Evolutionary conservation across 2,888 invertebrate species (phyloP), one percentile per base, ranked within the genome.

Genomic region (Tupiocoris notatus): DNA sequence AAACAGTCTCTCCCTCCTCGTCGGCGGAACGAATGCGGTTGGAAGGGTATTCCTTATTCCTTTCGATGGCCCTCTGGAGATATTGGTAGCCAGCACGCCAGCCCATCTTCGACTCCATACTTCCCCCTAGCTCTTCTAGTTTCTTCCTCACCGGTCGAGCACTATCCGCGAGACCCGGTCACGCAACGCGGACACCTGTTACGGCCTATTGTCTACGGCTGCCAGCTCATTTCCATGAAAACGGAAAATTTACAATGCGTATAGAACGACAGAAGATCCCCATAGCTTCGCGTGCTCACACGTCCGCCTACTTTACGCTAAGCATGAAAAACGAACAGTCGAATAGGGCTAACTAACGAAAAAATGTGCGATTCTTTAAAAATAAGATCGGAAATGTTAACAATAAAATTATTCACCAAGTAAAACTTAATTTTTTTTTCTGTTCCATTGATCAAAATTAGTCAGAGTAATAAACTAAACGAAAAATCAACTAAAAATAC

Each of bases 131-230:
- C 39, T 12, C 12, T 12, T 39, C 39, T 3, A 39, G 39, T 39
- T 39, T n/a, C n/a, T 39, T 39, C 39, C 12, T 39, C 39, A 7
- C 12, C 39, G 39, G 39, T 39, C 39, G 39, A 39, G 39, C 39
- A 39, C 39, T 39, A 39, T 21, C 20, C n/a, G 54, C 57, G 1
- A 1, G 21, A 17, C 12, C 59, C 59, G 70, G 70, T 70, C 70
- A 70, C 70, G 70, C 70, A 70, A 70, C 24, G 59, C 70, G 59
- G 70, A 70, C 70, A 70, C 70, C 70, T 70, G 70, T 70, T 70
- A 70, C 70, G 6, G 63, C 70, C 70, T 70, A 70, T 70, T 70
- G 70, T 70, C 59, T 70, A 59, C 70, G 24, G 39, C 39, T 70
- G 23, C 23, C n/a, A 59, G 70, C 70, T 59, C 59, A 70, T 70